A percentile compares a stretch with the other conserved stretches of the same genome.
Evolutionary conservation across 2,113 vertebrate species (phyloP).

Genomic region (Otolemur garnettii): DNA sequence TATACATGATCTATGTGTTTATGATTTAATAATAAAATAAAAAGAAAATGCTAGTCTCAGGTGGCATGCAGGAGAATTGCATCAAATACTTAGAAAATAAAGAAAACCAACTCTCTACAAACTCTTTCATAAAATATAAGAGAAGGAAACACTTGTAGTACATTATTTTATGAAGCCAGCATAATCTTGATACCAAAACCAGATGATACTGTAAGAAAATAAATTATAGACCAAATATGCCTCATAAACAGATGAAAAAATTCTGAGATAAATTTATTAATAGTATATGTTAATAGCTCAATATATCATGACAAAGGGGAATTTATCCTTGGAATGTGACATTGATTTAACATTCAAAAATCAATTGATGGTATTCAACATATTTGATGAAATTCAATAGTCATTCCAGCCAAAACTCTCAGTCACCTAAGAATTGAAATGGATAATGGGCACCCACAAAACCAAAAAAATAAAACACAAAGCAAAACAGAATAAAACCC

Average conservation of each 20-base stretch:
- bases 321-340: neutral
- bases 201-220: neutral
- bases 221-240: neutral
- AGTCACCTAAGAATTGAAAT: neutral
- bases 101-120: neutral
- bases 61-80: neutral
- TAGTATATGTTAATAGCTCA: neutral
- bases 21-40: too few species aligned
- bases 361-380: neutral
- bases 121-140: neutral
- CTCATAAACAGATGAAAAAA: neutral
- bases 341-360: neutral
- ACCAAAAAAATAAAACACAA: neutral
- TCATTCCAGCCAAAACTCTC: neutral
- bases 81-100: neutral
- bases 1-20: too few species aligned
- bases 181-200: neutral
- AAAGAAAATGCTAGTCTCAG: neutral
- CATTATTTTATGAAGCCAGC: neutral
- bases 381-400: neutral
- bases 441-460: neutral
- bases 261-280: neutral
- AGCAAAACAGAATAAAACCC: neutral
- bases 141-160: neutral
- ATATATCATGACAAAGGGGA: neutral